Percentiles rank a stretch among this genome's conserved stretches.
These are phyloP conservation scores for Apotomis capreana DNA, from an alignment of 2,888 invertebrate genomes.

Conservation along the genomic window DNA sequence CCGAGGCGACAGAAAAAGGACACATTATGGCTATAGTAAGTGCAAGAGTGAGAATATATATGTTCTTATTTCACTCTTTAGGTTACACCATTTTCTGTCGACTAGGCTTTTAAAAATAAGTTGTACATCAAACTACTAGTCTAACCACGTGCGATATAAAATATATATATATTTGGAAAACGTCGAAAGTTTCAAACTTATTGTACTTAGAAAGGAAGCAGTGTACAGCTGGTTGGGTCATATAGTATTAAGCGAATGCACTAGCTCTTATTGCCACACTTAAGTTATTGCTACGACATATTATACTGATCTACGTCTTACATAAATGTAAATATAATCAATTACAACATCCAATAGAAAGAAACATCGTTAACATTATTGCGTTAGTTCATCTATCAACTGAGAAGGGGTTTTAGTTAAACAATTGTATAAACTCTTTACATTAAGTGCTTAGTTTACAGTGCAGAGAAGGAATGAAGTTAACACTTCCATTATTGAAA, in stretches of 20 bases:
- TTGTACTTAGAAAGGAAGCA: constrained; percentile 74
- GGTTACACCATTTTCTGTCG: not conserved
- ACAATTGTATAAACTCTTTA: constrained; percentile 54
- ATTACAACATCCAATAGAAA: constrained; percentile 80
- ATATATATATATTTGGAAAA: constrained; percentile 71
- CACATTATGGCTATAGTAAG: too few species aligned
- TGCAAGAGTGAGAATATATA: not conserved
- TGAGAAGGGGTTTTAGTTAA: constrained; percentile 64
- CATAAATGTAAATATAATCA: constrained; percentile 76
- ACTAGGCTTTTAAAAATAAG: constrained; percentile 49
- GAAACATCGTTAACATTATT: constrained; percentile 77
- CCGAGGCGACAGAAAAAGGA: too few species aligned
- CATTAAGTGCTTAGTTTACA: constrained; percentile 67
- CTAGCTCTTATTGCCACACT: constrained; percentile 81
- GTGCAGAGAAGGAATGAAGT: constrained; percentile 58
- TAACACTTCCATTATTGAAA: constrained; percentile 20
- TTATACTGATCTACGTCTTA: constrained; percentile 69
- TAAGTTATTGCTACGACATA: constrained; percentile 81
- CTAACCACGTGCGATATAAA: constrained; percentile 70
- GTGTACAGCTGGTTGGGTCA: constrained; percentile 69
- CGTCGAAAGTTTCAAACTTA: constrained; percentile 77
- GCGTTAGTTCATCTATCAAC: constrained; percentile 67
- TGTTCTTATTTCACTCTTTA: not conserved
- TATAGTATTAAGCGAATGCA: constrained; percentile 72
- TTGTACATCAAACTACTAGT: constrained; percentile 67